A percentile compares a stretch with the other conserved stretches of the same genome.
Evolutionary conservation across 2,888 invertebrate species (phyloP).

Genomic region (Stegana nigrithorax): DNA sequence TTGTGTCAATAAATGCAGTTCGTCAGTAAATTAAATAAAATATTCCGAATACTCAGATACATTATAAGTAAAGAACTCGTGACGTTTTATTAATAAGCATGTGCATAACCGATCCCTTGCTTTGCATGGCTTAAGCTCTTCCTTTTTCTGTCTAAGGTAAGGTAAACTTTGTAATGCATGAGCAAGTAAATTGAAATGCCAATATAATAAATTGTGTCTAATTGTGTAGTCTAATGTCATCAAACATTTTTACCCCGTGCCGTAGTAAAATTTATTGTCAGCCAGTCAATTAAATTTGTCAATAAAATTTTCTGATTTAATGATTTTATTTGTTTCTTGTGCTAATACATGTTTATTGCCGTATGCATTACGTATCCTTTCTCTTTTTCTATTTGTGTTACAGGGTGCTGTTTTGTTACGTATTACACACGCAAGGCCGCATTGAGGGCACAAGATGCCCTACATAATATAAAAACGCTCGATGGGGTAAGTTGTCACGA

Average conservation of each 20-base stretch:
- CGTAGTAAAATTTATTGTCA: neutral
- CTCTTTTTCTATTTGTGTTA: constrained; percentile 74
- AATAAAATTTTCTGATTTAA: neutral
- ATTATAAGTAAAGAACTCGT: no score
- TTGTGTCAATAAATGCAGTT: no score
- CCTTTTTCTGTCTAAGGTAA: constrained; percentile 31
- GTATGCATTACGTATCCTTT: no score
- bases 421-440: constrained; percentile 98
- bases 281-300: constrained; percentile 1
- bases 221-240: neutral
- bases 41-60: no score
- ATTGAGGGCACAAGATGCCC: constrained; percentile 96
- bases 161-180: constrained; percentile 33
- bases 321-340: constrained; percentile 30
- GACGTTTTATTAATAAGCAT: no score
- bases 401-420: constrained; percentile 99
- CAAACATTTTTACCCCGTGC: neutral
- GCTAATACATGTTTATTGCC: constrained; percentile 41
- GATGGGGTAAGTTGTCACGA: constrained; percentile 98
- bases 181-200: constrained; percentile 1
- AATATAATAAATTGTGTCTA: neutral
- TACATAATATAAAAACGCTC: constrained; percentile 98
- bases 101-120: no score
- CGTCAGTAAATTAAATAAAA: no score
- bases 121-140: constrained; percentile 48